phyloP scores from a whole-genome alignment of 2,888 invertebrate species.

The Leptodirus hochenwartii region DNA sequence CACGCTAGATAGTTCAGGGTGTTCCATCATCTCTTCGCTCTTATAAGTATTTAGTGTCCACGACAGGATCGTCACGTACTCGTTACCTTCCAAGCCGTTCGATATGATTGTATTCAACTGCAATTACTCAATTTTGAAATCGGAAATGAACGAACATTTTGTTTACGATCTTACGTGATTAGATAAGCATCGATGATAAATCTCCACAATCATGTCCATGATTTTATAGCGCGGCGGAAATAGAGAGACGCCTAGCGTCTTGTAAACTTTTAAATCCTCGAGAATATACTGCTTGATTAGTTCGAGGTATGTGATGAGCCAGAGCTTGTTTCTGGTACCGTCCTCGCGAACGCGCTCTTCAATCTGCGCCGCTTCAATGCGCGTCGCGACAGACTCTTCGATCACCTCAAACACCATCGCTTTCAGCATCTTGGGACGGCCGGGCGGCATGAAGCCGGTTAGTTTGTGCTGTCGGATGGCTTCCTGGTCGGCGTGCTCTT shows the following conservation, averaged over 20 bases:
- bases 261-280: conserved; percentile 81
- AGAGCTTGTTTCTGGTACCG: conserved; percentile 94
- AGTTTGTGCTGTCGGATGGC: conserved; percentile 58
- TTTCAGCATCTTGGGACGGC: conserved; percentile 84
- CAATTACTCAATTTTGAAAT: too few species aligned
- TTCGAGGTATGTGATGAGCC: conserved; percentile 90
- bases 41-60: conserved; percentile 89
- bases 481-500: conserved; percentile 86
- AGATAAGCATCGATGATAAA: conserved; percentile 84
- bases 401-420: conserved; percentile 68
- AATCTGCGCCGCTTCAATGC: conserved; percentile 88
- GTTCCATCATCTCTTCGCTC: conserved; percentile 73
- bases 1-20: conserved; percentile 46
- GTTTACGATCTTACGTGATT: conserved; percentile 51
- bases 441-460: conserved; percentile 84
- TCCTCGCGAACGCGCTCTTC: conserved; percentile 75
- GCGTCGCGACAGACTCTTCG: conserved; percentile 57
- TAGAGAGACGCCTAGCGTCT: conserved; percentile 77
- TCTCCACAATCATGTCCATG: conserved; percentile 72
- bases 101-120: conserved; percentile 75
- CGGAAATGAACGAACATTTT: not conserved
- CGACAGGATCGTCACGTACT: conserved; percentile 81
- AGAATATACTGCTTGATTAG: conserved; percentile 65
- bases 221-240: conserved; percentile 94
- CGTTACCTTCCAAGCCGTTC: conserved; percentile 84